A percentile compares a stretch with the other conserved stretches of the same genome.
phyloP scores from a whole-genome alignment of 2,113 vertebrate species.

The Toxotes jaculatrix region DNA sequence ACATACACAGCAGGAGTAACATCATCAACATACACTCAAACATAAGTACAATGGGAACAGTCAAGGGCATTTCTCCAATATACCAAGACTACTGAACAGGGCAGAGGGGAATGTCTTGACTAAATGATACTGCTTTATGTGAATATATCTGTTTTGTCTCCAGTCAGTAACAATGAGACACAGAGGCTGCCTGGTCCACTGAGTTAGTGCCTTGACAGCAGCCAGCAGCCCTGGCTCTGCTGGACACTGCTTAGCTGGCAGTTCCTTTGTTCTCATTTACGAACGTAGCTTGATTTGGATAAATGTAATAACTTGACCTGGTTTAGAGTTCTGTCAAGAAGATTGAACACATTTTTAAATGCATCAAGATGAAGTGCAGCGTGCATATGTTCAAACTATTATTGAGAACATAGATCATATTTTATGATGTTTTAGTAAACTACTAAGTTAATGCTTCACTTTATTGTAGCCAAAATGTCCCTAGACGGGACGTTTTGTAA shows the following conservation, averaged over 20 bases:
- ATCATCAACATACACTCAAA: neutral
- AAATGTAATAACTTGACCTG: conserved; percentile 38
- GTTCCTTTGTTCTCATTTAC: conserved; percentile 66
- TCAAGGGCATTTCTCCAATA: neutral
- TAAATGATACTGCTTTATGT: neutral
- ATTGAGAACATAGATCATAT: neutral
- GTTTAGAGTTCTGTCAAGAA: conserved; percentile 12
- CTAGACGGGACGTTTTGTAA: neutral
- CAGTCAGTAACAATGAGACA: conserved; percentile 1
- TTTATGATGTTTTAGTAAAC: neutral
- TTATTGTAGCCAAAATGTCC: neutral
- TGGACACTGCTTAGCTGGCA: conserved; percentile 64
- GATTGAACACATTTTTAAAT: neutral
- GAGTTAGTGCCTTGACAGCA: conserved; percentile 26
- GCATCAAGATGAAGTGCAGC: neutral
- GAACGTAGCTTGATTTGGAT: conserved; percentile 37
- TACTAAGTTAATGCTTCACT: neutral
- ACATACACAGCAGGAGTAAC: neutral
- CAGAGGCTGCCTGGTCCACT: neutral
- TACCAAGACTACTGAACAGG: neutral
- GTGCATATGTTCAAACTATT: neutral
- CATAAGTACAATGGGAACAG: neutral
- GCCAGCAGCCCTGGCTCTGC: conserved; percentile 56
- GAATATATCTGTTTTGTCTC: conserved; percentile 13
- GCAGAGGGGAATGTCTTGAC: neutral